Evolutionary conservation across 2,888 invertebrate species (phyloP).

Genomic region (Lithophane leautieri): DNA sequence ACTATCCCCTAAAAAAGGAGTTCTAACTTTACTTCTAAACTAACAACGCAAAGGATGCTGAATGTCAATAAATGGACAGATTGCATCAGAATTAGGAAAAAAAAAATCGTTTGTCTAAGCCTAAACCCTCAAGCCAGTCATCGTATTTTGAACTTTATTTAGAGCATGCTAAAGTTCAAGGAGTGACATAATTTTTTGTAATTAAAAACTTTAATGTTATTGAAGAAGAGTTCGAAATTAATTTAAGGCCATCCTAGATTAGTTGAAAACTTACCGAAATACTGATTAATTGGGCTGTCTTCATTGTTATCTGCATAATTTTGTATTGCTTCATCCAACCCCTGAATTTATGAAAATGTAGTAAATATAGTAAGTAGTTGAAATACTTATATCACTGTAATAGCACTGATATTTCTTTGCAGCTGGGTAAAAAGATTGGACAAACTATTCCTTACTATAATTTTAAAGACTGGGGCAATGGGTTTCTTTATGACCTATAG

Average conservation of each 20-base stretch:
- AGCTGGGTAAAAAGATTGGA: neutral
- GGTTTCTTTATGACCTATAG: no score
- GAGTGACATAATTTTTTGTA: neutral
- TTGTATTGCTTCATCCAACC: slow-evolving; percentile 65
- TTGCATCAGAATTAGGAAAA: no score
- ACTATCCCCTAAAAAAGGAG: neutral
- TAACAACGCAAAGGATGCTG: no score
- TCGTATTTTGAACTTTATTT: neutral
- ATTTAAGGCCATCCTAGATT: neutral
- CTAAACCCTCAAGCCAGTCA: neutral
- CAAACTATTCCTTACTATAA: neutral
- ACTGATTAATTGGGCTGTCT: slow-evolving; percentile 56
- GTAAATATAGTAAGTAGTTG: neutral
- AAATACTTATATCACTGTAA: neutral
- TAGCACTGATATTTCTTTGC: neutral
- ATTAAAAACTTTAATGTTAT: neutral
- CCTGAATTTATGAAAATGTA: slow-evolving; percentile 64
- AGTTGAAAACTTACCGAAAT: slow-evolving; percentile 62
- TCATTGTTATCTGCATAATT: slow-evolving; percentile 62
- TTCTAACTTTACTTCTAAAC: neutral
- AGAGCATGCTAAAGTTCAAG: neutral
- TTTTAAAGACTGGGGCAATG: neutral
- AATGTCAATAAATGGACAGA: no score
- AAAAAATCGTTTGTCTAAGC: neutral
- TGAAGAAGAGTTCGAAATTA: neutral